A percentile compares a stretch with the other conserved stretches of the same genome.
Conservation (phyloP, 2,888 invertebrate genomes). For the Drosophila vallismaia region DNA sequence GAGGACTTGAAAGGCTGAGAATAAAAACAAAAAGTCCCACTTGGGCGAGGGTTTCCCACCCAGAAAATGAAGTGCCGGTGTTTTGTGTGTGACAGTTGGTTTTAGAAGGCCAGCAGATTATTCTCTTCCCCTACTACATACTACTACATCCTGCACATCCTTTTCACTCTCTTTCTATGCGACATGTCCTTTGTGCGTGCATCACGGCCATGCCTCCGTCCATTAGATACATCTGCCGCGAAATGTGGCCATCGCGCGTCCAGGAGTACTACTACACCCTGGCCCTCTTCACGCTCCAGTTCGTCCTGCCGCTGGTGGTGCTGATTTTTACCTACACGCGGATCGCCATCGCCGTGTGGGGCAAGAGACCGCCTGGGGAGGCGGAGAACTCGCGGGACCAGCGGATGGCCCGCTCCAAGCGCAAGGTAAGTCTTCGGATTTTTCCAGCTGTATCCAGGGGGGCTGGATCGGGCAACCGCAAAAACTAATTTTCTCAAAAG, state of each 20-base stretch:
- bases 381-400: slow-evolving; percentile 93
- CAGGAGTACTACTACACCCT: slow-evolving; percentile 90
- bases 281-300: slow-evolving; percentile 92
- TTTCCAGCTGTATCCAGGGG: neutral
- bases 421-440: slow-evolving; percentile 88
- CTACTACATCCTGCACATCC: slow-evolving; percentile 8
- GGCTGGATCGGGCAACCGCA: slow-evolving; percentile 59
- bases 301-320: slow-evolving; percentile 91
- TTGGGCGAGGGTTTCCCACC: slow-evolving; percentile 8
- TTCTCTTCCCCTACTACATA: slow-evolving; percentile 27
- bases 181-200: slow-evolving; percentile 22
- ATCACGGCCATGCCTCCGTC: slow-evolving; percentile 6
- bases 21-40: slow-evolving; percentile 26
- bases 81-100: slow-evolving; percentile 27
- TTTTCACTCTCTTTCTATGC: slow-evolving; percentile 21
- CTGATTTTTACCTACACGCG: slow-evolving; percentile 93
- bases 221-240: slow-evolving; percentile 88
- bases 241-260: slow-evolving; percentile 88
- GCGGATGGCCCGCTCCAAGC: slow-evolving; percentile 92
- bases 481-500: slow-evolving; percentile 69
- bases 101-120: slow-evolving; percentile 8
- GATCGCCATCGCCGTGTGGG: slow-evolving; percentile 94
- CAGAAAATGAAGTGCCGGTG: neutral
- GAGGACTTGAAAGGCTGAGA: neutral
- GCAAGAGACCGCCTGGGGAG: slow-evolving; percentile 93